phyloP scores from a whole-genome alignment of 2,888 invertebrate genomes.

The Acholoe squamosa region DNA sequence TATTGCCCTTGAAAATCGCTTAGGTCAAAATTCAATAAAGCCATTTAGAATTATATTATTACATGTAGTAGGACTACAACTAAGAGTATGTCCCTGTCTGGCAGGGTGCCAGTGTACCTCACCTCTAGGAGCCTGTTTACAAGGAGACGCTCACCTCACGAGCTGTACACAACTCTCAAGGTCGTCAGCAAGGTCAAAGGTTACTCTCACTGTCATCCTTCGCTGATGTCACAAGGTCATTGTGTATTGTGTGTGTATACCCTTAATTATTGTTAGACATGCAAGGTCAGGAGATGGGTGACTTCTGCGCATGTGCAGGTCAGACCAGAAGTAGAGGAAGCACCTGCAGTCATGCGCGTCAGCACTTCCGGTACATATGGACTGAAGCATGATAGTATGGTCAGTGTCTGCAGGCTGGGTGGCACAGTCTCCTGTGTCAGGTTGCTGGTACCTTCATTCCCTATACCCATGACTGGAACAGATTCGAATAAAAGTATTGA shows the following conservation, averaged over 20 bases:
- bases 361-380: too few relatives aligned
- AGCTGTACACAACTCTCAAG: neutral
- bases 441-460: too few relatives aligned
- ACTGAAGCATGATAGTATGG: too few relatives aligned
- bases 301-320: neutral
- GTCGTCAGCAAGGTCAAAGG: neutral
- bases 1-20: too few relatives aligned
- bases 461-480: too few relatives aligned
- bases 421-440: too few relatives aligned
- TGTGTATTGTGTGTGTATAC: neutral
- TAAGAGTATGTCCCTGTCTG: neutral
- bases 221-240: constrained; percentile 28
- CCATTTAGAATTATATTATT: too few relatives aligned
- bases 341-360: too few relatives aligned
- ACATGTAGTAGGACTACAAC: too few relatives aligned
- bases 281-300: neutral
- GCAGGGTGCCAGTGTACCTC: neutral
- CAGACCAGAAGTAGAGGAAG: neutral
- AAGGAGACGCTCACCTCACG: neutral
- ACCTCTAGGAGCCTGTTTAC: neutral
- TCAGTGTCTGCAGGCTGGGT: too few relatives aligned
- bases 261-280: neutral
- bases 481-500: too few relatives aligned
- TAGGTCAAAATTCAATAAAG: too few relatives aligned
- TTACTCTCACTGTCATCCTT: neutral